Percentiles rank a stretch among this genome's conserved stretches.
These are phyloP conservation scores for Sebastes nivosus DNA, from an alignment of 2,797 vertebrate species.

Conservation along the genomic window DNA sequence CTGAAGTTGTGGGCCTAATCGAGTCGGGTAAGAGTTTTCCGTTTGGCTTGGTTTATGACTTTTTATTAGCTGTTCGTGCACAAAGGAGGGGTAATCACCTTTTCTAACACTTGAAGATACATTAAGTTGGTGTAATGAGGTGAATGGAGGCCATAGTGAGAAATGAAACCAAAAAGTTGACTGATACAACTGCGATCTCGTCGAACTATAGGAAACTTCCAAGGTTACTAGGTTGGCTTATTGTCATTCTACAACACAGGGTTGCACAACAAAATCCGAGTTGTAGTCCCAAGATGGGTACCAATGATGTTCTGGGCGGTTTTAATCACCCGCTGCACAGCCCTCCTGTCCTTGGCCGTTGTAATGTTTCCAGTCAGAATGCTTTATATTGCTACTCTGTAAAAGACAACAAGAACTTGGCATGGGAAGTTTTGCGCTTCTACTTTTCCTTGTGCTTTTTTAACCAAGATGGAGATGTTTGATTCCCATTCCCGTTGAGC, in stretches of 20 bases:
- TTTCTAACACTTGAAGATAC: background rate
- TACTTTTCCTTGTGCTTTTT: too few species aligned
- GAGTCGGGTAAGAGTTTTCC: background rate
- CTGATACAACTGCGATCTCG: background rate
- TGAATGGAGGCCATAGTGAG: background rate
- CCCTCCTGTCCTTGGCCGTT: too few species aligned
- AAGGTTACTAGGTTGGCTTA: background rate
- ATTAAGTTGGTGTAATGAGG: conserved; percentile 24
- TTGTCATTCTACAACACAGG: background rate
- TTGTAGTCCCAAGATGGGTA: background rate
- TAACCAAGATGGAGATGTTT: too few species aligned
- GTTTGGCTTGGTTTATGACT: conserved; percentile 40
- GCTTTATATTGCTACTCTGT: too few species aligned
- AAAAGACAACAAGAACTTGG: too few species aligned
- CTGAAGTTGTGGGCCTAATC: background rate
- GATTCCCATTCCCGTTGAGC: too few species aligned
- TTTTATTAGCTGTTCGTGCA: conserved; percentile 18
- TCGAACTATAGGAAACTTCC: background rate
- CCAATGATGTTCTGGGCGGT: background rate
- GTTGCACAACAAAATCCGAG: background rate
- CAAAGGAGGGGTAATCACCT: background rate
- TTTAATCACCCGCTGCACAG: too few species aligned
- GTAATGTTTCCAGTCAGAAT: too few species aligned
- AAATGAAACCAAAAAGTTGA: background rate
- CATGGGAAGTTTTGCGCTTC: too few species aligned